Evolutionary conservation across 2,113 vertebrate species (phyloP).

Genomic region (Malaclemys terrapin): DNA sequence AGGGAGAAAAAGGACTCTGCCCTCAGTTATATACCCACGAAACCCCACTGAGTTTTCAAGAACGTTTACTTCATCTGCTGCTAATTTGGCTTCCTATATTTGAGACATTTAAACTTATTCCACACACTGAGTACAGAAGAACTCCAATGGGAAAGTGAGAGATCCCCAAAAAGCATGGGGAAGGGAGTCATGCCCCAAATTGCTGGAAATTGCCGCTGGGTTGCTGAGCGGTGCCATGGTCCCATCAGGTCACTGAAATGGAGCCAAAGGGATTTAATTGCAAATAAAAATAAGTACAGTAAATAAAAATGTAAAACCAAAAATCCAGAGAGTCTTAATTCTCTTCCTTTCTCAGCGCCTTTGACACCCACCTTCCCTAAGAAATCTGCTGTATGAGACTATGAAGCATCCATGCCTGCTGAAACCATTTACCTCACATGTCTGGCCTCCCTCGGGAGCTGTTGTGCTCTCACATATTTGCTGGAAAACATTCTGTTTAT

Average conservation of each 20-base stretch:
- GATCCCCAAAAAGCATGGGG: not conserved
- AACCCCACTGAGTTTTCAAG: not conserved
- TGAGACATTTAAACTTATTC: not conserved
- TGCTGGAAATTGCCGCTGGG: not conserved
- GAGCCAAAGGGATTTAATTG: not conserved
- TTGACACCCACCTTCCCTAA: conserved; percentile 39
- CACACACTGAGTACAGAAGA: not conserved
- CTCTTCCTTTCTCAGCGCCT: not conserved
- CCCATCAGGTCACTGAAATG: rapidly evolving
- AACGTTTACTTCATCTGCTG: not conserved
- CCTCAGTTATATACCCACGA: not conserved
- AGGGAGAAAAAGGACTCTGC: not conserved
- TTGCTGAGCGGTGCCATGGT: not conserved
- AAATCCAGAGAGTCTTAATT: not conserved
- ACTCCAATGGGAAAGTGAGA: not conserved
- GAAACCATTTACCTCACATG: not conserved
- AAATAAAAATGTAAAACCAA: not conserved
- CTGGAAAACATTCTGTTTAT: conserved; percentile 59
- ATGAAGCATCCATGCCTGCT: conserved; percentile 30
- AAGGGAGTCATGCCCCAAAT: not conserved
- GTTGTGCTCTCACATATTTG: conserved; percentile 40
- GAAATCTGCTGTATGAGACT: conserved; percentile 52
- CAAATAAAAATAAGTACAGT: not conserved
- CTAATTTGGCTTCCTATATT: not conserved
- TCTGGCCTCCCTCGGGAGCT: conserved; percentile 52